phyloP scores from a whole-genome alignment of 2,797 vertebrate species.

The Malurus leucopterus region DNA sequence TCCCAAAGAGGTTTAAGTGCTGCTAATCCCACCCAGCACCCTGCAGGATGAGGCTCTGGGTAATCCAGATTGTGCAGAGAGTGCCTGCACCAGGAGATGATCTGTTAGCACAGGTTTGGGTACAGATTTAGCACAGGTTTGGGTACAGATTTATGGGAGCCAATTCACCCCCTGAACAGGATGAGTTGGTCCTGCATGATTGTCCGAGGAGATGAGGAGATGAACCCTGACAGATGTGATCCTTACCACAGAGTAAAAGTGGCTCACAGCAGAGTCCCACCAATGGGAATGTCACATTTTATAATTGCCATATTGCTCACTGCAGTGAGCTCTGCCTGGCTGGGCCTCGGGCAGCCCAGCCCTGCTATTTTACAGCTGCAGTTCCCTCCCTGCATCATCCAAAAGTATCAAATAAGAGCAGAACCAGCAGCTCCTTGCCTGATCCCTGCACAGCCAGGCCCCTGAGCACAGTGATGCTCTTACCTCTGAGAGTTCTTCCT shows the following conservation, averaged over 20 bases:
- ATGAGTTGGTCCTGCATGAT: not conserved
- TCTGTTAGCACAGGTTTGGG: not conserved
- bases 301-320: not conserved
- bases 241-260: conserved; percentile 42
- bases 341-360: not conserved
- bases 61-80: not conserved
- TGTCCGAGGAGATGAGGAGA: not conserved
- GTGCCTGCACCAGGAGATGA: not conserved
- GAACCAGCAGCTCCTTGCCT: not conserved
- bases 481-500: not conserved
- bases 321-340: conserved; percentile 15
- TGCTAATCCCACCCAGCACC: not conserved
- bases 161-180: not conserved
- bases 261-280: conserved; percentile 18
- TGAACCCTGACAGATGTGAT: conserved; percentile 26
- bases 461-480: accelerated
- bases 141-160: not conserved
- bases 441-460: accelerated
- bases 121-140: not conserved
- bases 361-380: not conserved
- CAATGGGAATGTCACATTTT: conserved; percentile 42
- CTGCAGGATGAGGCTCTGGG: not conserved
- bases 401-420: not conserved
- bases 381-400: not conserved
- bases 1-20: not conserved